Evolutionary conservation across 2,888 invertebrate species (phyloP), one percentile per base, ranked within the genome.

Genomic region (Panorpa germanica): DNA sequence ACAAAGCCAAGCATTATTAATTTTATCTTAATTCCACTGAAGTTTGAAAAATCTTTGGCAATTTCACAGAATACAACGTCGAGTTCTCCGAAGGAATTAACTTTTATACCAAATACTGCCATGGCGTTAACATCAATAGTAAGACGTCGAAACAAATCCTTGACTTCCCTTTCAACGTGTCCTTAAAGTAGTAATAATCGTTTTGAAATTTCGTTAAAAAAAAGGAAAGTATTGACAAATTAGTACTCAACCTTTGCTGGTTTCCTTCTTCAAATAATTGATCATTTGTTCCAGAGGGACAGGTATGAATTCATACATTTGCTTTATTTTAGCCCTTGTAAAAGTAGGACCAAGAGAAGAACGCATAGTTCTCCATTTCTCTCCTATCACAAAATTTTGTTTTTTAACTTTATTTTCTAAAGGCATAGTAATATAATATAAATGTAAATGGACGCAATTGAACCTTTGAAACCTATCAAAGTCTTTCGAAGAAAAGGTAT

Each of bases 41-140:
- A 54, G 13, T 46, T 45, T 1, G 58, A 50, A 2, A 52, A 43
- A 5, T 43, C 41, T 35, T 53, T 55, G 2, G 59, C 61, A 47
- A 51, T 57, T n/a, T 40, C 31, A 35, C 57, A 67, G 43, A 70
- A 69, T 21, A 59, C 46, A 37, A 67, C 65, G n/a, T 62, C 39
- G 4, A 45, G 48, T 1, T 63, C 50, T 3, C 43, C 43, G n/a
- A 60, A 48, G 0, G 70, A 68, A 44, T 68, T 55, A 2, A 64
- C 55, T 33, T 60, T 52, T 2, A 63, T 39, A 0, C 63, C 63
- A 36, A 61, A 63, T 2, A 58, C 61, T 11, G 55, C 51, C 1
- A 58, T 52, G 0, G 62, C 64, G 25, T 65, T 63, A 2, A 63
- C 60, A 38, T 64, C 63, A 33, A 57, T 61, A 2, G 59, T 46